Percentiles rank a stretch among this genome's conserved stretches.
These are phyloP conservation scores for Bos taurus DNA, from an alignment of 2,113 vertebrate species.

Conservation along the genomic window DNA sequence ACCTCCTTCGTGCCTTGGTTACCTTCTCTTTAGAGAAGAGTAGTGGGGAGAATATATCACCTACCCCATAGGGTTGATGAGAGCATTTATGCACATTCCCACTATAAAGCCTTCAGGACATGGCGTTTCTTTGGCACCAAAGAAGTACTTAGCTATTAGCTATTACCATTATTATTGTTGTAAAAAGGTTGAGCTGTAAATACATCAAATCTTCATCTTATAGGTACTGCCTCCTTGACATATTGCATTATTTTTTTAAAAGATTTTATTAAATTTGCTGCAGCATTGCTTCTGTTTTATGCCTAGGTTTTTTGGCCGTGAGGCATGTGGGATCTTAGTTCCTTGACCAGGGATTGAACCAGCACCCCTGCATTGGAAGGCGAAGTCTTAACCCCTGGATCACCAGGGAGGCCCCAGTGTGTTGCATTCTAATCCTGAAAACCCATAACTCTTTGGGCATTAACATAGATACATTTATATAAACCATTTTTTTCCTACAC, in stretches of 20 bases:
- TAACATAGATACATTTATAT: background rate
- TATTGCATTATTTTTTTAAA: background rate
- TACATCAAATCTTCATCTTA: background rate
- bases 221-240: background rate
- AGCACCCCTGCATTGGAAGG: background rate
- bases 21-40: background rate
- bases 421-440: background rate
- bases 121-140: background rate
- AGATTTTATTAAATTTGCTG: background rate
- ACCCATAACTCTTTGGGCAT: background rate
- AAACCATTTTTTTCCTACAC: background rate
- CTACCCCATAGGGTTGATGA: background rate
- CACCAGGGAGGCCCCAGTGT: background rate
- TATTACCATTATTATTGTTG: background rate
- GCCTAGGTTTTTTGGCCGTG: background rate
- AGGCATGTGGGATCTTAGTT: background rate
- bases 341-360: accelerated
- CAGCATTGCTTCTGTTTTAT: background rate
- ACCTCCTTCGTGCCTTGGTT: background rate
- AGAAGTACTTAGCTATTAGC: background rate
- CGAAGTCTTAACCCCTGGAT: background rate
- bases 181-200: background rate
- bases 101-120: background rate
- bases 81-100: background rate
- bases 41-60: background rate